Conservation (phyloP, 2,888 invertebrate species). For the Leptura quadrifasciata region DNA sequence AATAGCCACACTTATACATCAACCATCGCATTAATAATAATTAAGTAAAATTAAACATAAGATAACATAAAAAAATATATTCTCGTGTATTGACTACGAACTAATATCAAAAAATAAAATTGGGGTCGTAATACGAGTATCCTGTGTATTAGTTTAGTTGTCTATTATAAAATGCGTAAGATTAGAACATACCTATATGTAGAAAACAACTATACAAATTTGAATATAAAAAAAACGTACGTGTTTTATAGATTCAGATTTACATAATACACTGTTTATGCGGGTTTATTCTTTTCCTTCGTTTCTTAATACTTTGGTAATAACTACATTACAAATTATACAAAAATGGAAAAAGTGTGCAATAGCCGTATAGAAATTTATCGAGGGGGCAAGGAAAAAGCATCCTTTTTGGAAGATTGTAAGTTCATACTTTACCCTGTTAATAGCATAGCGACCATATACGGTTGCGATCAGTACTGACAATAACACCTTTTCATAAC, state of each 20-base stretch:
- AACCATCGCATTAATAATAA: background rate
- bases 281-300: background rate
- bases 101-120: background rate
- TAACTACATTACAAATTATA: background rate
- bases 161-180: background rate
- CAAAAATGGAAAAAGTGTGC: background rate
- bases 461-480: too few relatives aligned
- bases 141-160: background rate
- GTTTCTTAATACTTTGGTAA: background rate
- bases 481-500: too few relatives aligned
- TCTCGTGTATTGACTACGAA: background rate
- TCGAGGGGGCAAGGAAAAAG: too few relatives aligned
- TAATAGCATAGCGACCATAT: too few relatives aligned
- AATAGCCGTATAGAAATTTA: background rate
- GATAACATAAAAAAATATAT: constrained; percentile 1
- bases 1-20: background rate
- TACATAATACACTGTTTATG: too few relatives aligned
- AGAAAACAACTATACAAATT: too few relatives aligned
- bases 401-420: too few relatives aligned
- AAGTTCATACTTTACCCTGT: too few relatives aligned
- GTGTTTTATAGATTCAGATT: too few relatives aligned
- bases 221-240: too few relatives aligned
- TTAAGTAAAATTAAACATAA: constrained; percentile 1
- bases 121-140: background rate
- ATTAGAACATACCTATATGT: background rate